phyloP scores from a whole-genome alignment of 2,888 invertebrate genomes.

The Palloptera scutellata region DNA sequence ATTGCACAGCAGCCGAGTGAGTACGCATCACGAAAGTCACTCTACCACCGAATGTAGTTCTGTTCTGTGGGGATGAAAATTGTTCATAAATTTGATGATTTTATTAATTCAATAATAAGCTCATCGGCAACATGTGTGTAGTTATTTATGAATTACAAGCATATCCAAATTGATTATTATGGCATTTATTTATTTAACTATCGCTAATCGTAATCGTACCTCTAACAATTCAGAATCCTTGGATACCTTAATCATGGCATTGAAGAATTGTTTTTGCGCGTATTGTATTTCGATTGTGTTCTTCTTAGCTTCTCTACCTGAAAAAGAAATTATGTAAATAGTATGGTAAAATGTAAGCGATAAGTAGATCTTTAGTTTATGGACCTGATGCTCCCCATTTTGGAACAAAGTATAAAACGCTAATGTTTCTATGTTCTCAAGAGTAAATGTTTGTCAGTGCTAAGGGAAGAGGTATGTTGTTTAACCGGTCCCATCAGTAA shows the following conservation, averaged over 20 bases:
- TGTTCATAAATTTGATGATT: not conserved
- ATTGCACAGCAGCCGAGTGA: constrained; percentile 67
- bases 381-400: too few relatives aligned
- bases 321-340: constrained; percentile 15
- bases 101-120: too few relatives aligned
- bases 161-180: not conserved
- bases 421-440: too few relatives aligned
- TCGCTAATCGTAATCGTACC: constrained; percentile 40
- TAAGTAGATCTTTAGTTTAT: too few relatives aligned
- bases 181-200: not conserved
- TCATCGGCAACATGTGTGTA: too few relatives aligned
- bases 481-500: too few relatives aligned
- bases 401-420: too few relatives aligned
- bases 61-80: constrained; percentile 33
- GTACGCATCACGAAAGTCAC: constrained; percentile 65
- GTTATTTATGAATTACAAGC: too few relatives aligned
- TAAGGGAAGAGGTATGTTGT: too few relatives aligned
- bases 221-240: constrained; percentile 58
- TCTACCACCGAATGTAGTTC: constrained; percentile 66
- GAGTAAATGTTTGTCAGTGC: too few relatives aligned
- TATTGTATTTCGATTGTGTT: constrained; percentile 39
- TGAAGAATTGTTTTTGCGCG: constrained; percentile 52
- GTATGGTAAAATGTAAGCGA: too few relatives aligned
- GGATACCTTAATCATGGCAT: constrained; percentile 51
- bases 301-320: constrained; percentile 43